Evolutionary conservation across 1,140 invertebrate genomes (phyloP).

Genomic region (Octopus sinensis): DNA sequence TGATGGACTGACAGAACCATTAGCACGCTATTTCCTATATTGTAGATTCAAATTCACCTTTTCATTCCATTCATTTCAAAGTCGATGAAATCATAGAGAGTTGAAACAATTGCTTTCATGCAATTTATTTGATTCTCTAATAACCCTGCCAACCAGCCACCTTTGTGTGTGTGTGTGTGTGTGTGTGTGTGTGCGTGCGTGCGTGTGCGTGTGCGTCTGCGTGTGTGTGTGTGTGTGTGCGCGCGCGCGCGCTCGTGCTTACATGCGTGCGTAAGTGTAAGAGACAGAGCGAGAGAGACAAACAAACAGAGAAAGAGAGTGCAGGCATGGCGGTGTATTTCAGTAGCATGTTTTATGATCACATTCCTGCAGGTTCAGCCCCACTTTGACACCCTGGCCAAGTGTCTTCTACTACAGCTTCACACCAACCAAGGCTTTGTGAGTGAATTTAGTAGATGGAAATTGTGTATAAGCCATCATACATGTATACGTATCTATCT

Average conservation of each 20-base stretch:
- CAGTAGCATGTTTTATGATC: no score
- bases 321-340: neutral
- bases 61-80: no score
- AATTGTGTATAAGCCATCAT: neutral
- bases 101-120: neutral
- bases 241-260: neutral
- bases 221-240: neutral
- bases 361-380: no score
- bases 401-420: no score
- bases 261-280: no score
- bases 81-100: no score
- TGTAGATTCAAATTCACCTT: no score
- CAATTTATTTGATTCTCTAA: neutral
- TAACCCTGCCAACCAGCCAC: neutral
- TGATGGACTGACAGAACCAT: no score
- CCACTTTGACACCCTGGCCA: no score
- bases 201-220: neutral
- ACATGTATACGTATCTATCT: neutral
- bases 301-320: neutral
- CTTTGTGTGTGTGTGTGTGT: neutral
- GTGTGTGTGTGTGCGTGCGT: neutral
- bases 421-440: no score
- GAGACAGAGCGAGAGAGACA: no score
- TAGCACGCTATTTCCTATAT: no score
- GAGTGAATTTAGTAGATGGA: neutral